A percentile compares a stretch with the other conserved stretches of the same genome.
Evolutionary conservation across 2,113 vertebrate genomes (phyloP).

Genomic region (Dromiciops gliroides): DNA sequence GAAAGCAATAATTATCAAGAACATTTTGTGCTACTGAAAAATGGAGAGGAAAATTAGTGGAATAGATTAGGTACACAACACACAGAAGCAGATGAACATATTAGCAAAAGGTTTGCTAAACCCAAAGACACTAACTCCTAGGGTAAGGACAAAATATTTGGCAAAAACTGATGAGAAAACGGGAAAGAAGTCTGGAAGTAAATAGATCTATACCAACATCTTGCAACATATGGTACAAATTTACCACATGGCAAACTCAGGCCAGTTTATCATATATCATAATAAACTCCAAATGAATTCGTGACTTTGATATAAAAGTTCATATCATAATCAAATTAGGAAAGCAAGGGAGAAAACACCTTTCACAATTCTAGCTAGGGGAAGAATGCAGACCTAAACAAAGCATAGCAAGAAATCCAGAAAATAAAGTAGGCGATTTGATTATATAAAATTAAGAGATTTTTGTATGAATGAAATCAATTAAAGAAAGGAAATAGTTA

Average conservation of each 20-base stretch:
- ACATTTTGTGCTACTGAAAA: not conserved
- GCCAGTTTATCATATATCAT: not conserved
- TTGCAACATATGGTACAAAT: not conserved
- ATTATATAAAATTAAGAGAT: not conserved
- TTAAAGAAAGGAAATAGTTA: not conserved
- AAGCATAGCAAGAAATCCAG: not conserved
- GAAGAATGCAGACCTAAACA: not conserved
- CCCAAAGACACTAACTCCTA: not conserved
- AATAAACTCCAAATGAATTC: conserved; percentile 1
- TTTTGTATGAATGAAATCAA: not conserved
- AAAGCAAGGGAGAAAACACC: not conserved
- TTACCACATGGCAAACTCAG: not conserved
- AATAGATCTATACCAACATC: not conserved
- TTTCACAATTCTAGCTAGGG: not conserved
- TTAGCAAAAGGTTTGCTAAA: not conserved
- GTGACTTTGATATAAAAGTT: not conserved
- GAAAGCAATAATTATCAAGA: not conserved
- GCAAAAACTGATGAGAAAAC: not conserved
- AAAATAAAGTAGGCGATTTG: not conserved
- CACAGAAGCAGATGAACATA: not conserved
- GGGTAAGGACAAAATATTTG: not conserved
- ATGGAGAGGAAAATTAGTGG: not conserved
- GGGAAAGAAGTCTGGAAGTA: not conserved
- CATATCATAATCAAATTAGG: not conserved
- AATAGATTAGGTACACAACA: not conserved